Evolutionary conservation across 2,797 vertebrate species (phyloP).

Genomic region (Lepilemur septentrionalis): DNA sequence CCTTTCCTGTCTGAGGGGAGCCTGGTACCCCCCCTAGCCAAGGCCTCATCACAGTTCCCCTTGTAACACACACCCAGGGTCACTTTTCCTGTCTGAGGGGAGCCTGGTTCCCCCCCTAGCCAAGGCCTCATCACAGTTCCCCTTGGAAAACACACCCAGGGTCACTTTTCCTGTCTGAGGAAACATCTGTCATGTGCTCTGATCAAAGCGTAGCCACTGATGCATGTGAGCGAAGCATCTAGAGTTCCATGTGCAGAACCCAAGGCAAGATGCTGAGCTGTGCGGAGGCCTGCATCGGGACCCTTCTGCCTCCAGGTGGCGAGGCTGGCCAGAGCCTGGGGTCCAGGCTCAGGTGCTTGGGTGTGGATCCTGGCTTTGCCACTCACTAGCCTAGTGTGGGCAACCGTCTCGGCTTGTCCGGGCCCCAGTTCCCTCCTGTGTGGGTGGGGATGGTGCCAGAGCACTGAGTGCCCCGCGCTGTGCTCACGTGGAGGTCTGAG

Average conservation of each 20-base stretch:
- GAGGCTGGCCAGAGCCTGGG: background rate
- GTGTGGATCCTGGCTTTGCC: background rate
- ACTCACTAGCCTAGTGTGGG: background rate
- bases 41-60: background rate
- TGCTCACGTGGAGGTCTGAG: too few relatives aligned
- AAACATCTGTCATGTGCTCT: background rate
- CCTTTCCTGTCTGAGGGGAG: background rate
- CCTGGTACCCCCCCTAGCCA: background rate
- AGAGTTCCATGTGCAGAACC: rapidly evolving
- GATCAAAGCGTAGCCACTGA: background rate
- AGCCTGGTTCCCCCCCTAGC: background rate
- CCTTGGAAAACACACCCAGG: too few relatives aligned
- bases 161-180: background rate
- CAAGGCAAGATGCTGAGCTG: rapidly evolving
- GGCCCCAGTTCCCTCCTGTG: background rate
- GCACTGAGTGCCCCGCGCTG: rapidly evolving
- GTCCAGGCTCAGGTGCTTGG: background rate
- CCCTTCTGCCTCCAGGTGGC: rapidly evolving
- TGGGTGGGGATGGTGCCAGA: rapidly evolving
- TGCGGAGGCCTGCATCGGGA: rapidly evolving
- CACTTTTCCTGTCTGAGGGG: background rate
- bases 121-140: background rate
- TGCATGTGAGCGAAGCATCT: rapidly evolving
- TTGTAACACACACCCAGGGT: too few relatives aligned
- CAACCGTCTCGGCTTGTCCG: rapidly evolving